A percentile compares a stretch with the other conserved stretches of the same genome.
phyloP scores from a whole-genome alignment of 2,797 vertebrate genomes.

The Rhinichthys osculus region DNA sequence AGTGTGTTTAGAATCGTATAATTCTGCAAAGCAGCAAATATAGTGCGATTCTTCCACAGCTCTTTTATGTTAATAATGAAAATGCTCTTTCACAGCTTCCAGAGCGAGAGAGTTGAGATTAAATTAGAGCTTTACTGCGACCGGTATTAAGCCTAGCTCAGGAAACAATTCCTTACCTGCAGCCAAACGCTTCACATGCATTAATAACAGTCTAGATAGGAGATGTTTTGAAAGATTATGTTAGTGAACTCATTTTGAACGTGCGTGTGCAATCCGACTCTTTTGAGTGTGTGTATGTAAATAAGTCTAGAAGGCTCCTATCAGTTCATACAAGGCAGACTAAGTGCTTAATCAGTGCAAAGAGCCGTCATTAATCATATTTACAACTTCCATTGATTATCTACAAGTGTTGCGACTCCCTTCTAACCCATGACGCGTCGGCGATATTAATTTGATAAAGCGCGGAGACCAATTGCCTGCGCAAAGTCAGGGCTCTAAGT shows the following conservation, averaged over 20 bases:
- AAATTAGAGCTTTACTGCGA: conserved; percentile 31
- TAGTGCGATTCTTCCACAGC: not conserved
- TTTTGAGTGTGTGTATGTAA: conserved; percentile 59
- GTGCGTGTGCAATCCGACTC: conserved; percentile 22
- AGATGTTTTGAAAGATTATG: conserved; percentile 33
- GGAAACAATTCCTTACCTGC: conserved; percentile 31
- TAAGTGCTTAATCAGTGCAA: conserved; percentile 73
- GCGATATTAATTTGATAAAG: conserved; percentile 76
- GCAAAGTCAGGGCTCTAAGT: conserved; percentile 61
- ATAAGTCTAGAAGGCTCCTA: conserved; percentile 64
- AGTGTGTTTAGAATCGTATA: not conserved
- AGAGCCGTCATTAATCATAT: conserved; percentile 81
- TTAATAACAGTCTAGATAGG: conserved; percentile 34
- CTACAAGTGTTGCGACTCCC: conserved; percentile 70
- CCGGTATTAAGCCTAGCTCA: conserved; percentile 30
- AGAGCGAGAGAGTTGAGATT: conserved; percentile 6
- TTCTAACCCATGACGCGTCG: conserved; percentile 66
- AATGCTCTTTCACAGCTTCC: conserved; percentile 17
- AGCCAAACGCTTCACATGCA: conserved; percentile 2
- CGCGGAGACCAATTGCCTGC: conserved; percentile 65
- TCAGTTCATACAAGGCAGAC: conserved; percentile 76
- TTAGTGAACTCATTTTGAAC: conserved; percentile 41
- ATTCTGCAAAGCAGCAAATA: conserved; percentile 12
- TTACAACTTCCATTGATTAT: conserved; percentile 85
- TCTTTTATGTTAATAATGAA: conserved; percentile 21